Evolutionary conservation across 2,888 invertebrate species (phyloP).

Genomic region (Acanthosepion esculentum): DNA sequence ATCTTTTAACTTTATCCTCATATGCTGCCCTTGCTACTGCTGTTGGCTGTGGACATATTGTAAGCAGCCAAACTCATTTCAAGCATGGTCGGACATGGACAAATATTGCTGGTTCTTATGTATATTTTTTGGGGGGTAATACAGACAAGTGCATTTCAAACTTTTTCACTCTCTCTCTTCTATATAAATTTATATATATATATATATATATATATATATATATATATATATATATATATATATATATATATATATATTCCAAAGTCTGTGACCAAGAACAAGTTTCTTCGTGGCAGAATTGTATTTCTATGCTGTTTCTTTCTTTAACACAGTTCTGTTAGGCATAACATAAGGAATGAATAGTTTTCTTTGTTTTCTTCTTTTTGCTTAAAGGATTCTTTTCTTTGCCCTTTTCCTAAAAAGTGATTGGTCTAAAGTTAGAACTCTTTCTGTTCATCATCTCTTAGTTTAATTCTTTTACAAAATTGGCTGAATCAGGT

Average conservation of each 20-base stretch:
- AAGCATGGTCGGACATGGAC: conserved; percentile 18
- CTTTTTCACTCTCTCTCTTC: neutral
- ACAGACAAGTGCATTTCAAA: neutral
- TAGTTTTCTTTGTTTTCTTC: neutral
- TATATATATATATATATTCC: neutral
- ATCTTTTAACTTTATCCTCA: neutral
- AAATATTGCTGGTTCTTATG: conserved; percentile 20
- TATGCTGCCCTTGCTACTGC: conserved; percentile 7
- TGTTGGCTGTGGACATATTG: conserved; percentile 10
- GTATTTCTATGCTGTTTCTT: neutral
- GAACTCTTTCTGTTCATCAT: too few relatives aligned
- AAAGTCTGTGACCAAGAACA: neutral
- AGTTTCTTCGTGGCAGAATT: neutral
- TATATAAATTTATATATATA: neutral
- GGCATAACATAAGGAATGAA: neutral
- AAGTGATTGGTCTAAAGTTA: too few relatives aligned
- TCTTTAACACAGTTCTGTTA: neutral
- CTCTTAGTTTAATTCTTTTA: too few relatives aligned
- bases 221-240: too few relatives aligned
- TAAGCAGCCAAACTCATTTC: neutral
- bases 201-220: too few relatives aligned
- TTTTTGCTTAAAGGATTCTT: neutral
- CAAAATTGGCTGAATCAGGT: too few relatives aligned
- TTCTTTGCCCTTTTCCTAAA: neutral
- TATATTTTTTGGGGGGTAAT: neutral